Evolutionary conservation across 1,140 invertebrate species (phyloP).

Genomic region (Drosophila tani): DNA sequence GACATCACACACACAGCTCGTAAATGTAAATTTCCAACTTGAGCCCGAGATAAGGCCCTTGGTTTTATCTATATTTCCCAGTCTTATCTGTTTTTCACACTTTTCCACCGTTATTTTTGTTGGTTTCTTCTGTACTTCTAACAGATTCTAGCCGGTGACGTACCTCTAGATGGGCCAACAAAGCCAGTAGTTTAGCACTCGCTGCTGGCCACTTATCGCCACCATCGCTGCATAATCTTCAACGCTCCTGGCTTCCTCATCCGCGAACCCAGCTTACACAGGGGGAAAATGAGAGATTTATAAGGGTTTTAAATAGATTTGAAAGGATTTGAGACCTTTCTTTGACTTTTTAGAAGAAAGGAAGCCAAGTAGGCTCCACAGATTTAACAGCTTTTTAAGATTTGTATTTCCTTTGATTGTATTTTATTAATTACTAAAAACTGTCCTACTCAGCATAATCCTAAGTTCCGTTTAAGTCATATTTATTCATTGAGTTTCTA

Average conservation of each 20-base stretch:
- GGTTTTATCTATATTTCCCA: not conserved
- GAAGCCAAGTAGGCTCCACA: not conserved
- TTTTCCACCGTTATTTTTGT: conserved; percentile 29
- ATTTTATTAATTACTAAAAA: not conserved
- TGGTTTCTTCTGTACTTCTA: not conserved
- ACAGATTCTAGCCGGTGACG: conserved; percentile 37
- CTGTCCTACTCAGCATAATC: no score
- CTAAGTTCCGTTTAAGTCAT: no score
- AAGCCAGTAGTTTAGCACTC: conserved; percentile 54
- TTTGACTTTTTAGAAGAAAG: no score
- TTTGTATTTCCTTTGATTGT: rapidly evolving
- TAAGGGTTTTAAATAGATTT: no score
- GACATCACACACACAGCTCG: conserved; percentile 8
- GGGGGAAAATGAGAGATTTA: not conserved
- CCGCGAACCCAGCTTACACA: not conserved
- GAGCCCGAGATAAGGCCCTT: not conserved
- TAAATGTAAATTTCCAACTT: conserved; percentile 8
- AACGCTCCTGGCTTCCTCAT: not conserved
- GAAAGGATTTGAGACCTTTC: no score
- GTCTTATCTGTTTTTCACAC: conserved; percentile 38
- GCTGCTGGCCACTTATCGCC: conserved; percentile 41
- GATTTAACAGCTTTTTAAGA: not conserved
- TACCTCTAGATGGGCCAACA: conserved; percentile 38
- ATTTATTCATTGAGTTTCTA: no score
- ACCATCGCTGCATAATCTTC: conserved; percentile 43